Evolutionary conservation across 1,140 invertebrate genomes (phyloP).

Genomic region (Dendrolimus kikuchii): DNA sequence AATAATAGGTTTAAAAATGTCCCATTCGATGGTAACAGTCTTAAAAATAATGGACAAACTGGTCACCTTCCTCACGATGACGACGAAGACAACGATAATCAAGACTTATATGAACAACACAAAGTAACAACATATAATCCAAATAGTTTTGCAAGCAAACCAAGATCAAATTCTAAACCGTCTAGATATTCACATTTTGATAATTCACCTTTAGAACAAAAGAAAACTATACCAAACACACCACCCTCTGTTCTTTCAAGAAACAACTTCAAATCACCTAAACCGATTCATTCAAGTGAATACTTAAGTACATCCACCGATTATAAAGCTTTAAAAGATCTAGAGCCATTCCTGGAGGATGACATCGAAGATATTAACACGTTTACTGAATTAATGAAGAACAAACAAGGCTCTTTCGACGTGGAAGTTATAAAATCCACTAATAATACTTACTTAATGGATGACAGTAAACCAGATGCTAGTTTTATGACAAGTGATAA

Average conservation of each 20-base stretch:
- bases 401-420: slow-evolving; percentile 66
- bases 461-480: slow-evolving; percentile 56
- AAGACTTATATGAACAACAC: slow-evolving; percentile 64
- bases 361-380: slow-evolving; percentile 65
- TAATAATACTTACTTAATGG: slow-evolving; percentile 21
- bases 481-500: slow-evolving; percentile 54
- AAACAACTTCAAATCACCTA: slow-evolving; percentile 26
- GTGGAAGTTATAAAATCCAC: slow-evolving; percentile 72
- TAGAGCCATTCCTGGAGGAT: slow-evolving; percentile 72
- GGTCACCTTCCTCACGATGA: slow-evolving; percentile 56
- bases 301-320: slow-evolving; percentile 60
- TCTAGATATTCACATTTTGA: slow-evolving; percentile 49
- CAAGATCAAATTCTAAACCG: slow-evolving; percentile 41
- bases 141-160: slow-evolving; percentile 42
- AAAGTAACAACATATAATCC: slow-evolving; percentile 68
- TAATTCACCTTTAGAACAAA: slow-evolving; percentile 33
- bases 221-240: slow-evolving; percentile 23
- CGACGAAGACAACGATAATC: slow-evolving; percentile 61
- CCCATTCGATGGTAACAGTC: slow-evolving; percentile 60
- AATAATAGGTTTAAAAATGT: slow-evolving; percentile 60
- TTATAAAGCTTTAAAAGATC: slow-evolving; percentile 67
- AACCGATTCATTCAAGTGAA: slow-evolving; percentile 22
- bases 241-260: slow-evolving; percentile 21
- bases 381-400: slow-evolving; percentile 67
- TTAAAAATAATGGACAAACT: slow-evolving; percentile 58